phyloP scores from a whole-genome alignment of 2,113 vertebrate species.

The Tinamus guttatus region DNA sequence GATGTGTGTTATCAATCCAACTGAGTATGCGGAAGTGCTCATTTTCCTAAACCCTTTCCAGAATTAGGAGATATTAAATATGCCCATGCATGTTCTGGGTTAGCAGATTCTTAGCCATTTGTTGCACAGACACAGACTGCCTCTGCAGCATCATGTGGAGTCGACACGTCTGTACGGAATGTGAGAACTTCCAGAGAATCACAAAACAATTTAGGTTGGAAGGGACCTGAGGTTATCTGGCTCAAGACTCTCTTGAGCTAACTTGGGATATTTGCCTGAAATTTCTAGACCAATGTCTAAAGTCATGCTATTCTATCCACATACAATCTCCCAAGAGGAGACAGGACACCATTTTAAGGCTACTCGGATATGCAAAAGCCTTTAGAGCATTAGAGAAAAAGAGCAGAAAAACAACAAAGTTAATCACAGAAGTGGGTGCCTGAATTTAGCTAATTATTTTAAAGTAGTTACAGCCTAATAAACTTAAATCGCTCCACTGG shows the following conservation, averaged over 20 bases:
- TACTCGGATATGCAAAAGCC: background rate
- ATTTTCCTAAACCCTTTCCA: background rate
- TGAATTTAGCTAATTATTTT: constrained; percentile 41
- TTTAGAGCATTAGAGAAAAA: background rate
- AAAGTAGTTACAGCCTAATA: constrained; percentile 23
- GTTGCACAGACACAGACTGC: background rate
- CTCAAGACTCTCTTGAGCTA: background rate
- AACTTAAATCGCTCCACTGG: background rate
- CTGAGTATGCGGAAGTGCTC: background rate
- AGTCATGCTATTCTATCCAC: background rate
- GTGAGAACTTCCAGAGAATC: background rate
- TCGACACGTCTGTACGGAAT: background rate
- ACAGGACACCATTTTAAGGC: background rate
- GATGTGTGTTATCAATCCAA: background rate
- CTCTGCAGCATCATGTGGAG: background rate
- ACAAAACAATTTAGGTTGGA: background rate
- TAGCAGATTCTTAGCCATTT: background rate
- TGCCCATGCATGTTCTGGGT: accelerated
- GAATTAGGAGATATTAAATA: background rate
- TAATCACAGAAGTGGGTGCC: constrained; percentile 3
- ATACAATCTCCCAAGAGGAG: background rate
- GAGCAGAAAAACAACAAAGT: constrained; percentile 28
- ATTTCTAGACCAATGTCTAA: background rate
- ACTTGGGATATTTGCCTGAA: background rate
- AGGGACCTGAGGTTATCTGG: background rate